Base-by-base conservation (phyloP, 2,113 vertebrate species). In the Elephas maximus region DNA sequence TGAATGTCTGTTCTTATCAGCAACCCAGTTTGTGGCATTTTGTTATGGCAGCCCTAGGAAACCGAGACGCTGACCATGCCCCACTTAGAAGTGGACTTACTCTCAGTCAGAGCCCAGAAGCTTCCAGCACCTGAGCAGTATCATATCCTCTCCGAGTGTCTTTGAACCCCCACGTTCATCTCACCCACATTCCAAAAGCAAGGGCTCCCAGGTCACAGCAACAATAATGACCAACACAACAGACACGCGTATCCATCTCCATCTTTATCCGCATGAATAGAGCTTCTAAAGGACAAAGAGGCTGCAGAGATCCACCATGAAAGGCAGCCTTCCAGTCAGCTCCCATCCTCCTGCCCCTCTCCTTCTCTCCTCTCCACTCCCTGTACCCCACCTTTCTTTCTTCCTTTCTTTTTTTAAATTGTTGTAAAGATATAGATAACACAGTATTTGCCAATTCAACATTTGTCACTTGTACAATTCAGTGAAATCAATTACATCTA, bases 231-330 rank as follows among this genome's bases (percentile, higher is more conserved):
- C 74, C 37, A 60, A 20, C 6, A 1, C 30, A 9, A 33, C 33
- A 1, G 51, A 10, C 2, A 0, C 10, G 2, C 26, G 3, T 63
- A 6, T 63, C n/a, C 18, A 4, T 8, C 65, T 41, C 18, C 6
- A 15, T 48, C 78, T 45, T 11, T 8, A 21, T 44, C 21, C 45
- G 5, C 8, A 30, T 0, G 1, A 11, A 48, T 11, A 63, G 33
- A 41, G 73, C n/a, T 73, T 18, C 17, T 37, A 37, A 73, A 37
- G n/a, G 17, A 73, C n/a, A 74, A 30, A 69, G 20, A 74, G 73
- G n/a, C 20, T 74, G 15, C 15, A 41, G 23, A 41, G 73, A 74
- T 74, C 18, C 18, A 5, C 37, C 73, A 30, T 3, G 8, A 20
- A 41, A 41, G 37, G 17, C 73, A 74, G 73, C 20, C 73, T 74